Conservation (phyloP, 1,140 invertebrate genomes). For the Drosophila takahashii region DNA sequence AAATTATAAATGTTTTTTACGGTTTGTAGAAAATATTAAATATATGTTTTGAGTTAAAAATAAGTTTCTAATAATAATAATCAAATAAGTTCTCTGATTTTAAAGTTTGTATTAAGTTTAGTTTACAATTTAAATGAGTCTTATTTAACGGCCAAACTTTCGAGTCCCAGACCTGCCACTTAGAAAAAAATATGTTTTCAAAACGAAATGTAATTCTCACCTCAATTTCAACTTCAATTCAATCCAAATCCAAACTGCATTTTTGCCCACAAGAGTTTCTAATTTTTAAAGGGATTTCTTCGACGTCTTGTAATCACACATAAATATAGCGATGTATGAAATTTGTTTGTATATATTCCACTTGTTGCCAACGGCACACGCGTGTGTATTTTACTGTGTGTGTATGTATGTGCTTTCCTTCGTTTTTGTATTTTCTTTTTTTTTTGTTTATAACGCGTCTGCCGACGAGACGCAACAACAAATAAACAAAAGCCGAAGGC, state of each 20-base stretch:
- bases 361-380: constrained; percentile 68
- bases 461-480: constrained; percentile 59
- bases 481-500: constrained; percentile 69
- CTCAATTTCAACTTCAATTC: not conserved
- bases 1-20: too few species aligned
- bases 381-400: constrained; percentile 17
- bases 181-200: not conserved
- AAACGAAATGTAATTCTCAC: not conserved
- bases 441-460: constrained; percentile 63
- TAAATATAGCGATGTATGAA: constrained; percentile 10
- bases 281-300: constrained; percentile 27
- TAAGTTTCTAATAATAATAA: too few species aligned
- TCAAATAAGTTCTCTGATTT: too few species aligned
- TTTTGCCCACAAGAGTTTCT: constrained; percentile 3
- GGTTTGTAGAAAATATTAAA: too few species aligned
- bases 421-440: constrained; percentile 23
- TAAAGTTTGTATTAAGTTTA: too few species aligned
- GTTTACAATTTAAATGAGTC: not conserved
- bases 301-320: constrained; percentile 35
- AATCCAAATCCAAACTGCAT: constrained; percentile 1
- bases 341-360: constrained; percentile 55
- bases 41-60: too few species aligned
- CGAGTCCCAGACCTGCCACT: not conserved
- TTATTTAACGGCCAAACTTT: not conserved
- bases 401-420: constrained; percentile 26